These are phyloP conservation scores for Caranx melampygus DNA, from an alignment of 2,113 vertebrate genomes.

Conservation along the genomic window DNA sequence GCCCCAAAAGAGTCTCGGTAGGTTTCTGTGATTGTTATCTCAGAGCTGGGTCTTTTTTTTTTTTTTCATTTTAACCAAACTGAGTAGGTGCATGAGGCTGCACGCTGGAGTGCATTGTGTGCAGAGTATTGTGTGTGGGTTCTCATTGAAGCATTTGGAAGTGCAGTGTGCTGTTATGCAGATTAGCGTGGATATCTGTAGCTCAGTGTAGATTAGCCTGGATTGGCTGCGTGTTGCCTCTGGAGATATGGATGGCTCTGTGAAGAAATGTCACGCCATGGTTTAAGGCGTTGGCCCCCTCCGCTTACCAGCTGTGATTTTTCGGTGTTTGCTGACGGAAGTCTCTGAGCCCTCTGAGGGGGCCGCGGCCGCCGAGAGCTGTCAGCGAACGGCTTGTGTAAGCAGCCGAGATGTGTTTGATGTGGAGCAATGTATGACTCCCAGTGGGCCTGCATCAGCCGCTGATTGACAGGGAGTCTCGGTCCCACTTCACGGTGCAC, in stretches of 20 bases:
- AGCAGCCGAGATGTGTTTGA: constrained; percentile 73
- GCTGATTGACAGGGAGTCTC: constrained; percentile 73
- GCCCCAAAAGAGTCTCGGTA: constrained; percentile 32
- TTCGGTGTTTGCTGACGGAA: constrained; percentile 59
- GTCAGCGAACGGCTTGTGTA: constrained; percentile 74
- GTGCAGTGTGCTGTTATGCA: constrained; percentile 52
- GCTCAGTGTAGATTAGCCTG: constrained; percentile 71
- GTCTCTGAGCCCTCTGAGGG: constrained; percentile 56
- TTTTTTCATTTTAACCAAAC: constrained; percentile 12
- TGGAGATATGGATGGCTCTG: constrained; percentile 63
- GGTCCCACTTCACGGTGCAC: constrained; percentile 42
- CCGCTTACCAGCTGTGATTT: constrained; percentile 66
- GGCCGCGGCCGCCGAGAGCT: constrained; percentile 43
- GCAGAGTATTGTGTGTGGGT: constrained; percentile 34
- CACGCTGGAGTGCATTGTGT: constrained; percentile 1
- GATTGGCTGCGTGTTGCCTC: constrained; percentile 61
- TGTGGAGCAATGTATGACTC: constrained; percentile 58
- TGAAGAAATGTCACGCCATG: constrained; percentile 66
- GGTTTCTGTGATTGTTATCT: constrained; percentile 40
- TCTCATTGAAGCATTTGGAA: constrained; percentile 52
- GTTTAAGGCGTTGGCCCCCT: constrained; percentile 56
- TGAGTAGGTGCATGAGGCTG: constrained; percentile 21
- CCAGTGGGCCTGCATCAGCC: constrained; percentile 58
- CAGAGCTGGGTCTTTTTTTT: constrained; percentile 20
- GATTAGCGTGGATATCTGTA: constrained; percentile 66